Evolutionary conservation across 2,888 invertebrate species (phyloP), one percentile per base, ranked within the genome.

Genomic region (Acleris literana): DNA sequence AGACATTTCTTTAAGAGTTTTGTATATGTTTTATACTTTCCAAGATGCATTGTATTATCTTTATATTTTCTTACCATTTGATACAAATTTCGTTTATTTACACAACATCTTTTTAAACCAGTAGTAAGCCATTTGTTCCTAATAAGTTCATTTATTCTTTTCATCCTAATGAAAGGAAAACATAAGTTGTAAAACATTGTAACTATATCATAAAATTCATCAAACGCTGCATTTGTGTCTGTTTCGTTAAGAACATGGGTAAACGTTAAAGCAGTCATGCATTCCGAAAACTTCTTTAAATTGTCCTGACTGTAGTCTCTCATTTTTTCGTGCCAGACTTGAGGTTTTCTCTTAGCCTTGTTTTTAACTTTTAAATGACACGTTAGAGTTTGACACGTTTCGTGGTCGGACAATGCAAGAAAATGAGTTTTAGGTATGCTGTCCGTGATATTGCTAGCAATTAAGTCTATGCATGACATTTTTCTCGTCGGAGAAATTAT

Each of bases 301-400:
- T 51, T 51, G 5, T 51, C 22, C 22, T 51, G 22, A 25, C 51
- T 51, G 5, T 51, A 51, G 16, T 51, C 51, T 22, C 51, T 51
- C 22, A 51, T 16, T 22, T 0, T 51, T 11, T 22, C 51, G 22
- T 51, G 22, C 51, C 22, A 51, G 22, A 22, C 20, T 5, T 51
- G 9, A 11, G 51, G 51, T 25, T 22, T 51, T 16, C 1, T 22
- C 22, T 51, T 11, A 3, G 16, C 22, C 17, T 2, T 22, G 4
- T 22, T 51, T 11, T 22, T 16, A 16, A 51, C 13, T 22, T 5
- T 7, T 22, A 51, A 51, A 16, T 22, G 3, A 51, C 51, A 51
- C 16, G 51, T 22, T 3, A 51, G 51, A 5, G 51, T 22, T 22
- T 51, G 51, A 13, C 51, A 11, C 3, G 51, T 51, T 22, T 51